A percentile compares a stretch with the other conserved stretches of the same genome.
Conservation (phyloP, 2,113 vertebrate species). For the Brachionichthys hirsutus region DNA sequence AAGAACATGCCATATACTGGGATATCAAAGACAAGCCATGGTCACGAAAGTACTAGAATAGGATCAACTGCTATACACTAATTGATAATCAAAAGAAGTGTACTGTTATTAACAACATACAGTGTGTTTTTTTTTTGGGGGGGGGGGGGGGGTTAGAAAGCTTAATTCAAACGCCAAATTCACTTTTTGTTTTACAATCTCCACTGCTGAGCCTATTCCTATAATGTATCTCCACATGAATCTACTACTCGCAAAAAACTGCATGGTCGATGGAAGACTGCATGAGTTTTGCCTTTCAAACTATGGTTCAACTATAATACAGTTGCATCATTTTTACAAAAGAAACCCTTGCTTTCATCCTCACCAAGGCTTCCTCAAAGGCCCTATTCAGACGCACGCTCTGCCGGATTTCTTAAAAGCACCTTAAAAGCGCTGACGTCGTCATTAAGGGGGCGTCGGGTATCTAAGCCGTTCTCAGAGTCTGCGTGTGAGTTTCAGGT, state of each 20-base stretch:
- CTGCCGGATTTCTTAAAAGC: constrained; percentile 58
- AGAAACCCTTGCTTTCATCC: constrained; percentile 76
- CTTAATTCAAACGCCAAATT: constrained; percentile 56
- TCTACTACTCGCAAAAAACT: constrained; percentile 71
- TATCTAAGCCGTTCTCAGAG: constrained; percentile 26
- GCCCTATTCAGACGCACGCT: constrained; percentile 57
- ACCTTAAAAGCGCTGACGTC: constrained; percentile 56
- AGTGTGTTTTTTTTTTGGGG: constrained; percentile 44
- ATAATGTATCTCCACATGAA: constrained; percentile 70
- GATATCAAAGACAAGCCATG: constrained; percentile 72
- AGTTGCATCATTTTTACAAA: constrained; percentile 67
- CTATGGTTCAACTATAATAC: constrained; percentile 70
- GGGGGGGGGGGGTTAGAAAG: constrained; percentile 41
- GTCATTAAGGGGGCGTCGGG: constrained; percentile 27
- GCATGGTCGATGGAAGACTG: constrained; percentile 79
- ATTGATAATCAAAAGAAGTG: constrained; percentile 58
- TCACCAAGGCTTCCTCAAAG: constrained; percentile 65
- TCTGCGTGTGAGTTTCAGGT: constrained; percentile 37
- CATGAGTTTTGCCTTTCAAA: constrained; percentile 80
- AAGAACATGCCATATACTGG: constrained; percentile 72
- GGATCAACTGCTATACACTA: constrained; percentile 55
- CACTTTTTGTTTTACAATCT: constrained; percentile 47
- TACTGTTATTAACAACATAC: constrained; percentile 49
- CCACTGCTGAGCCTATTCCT: constrained; percentile 57
- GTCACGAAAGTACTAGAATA: constrained; percentile 60